Percentiles rank a stretch among this genome's conserved stretches.
These are phyloP conservation scores for Prolemur simus DNA, from an alignment of 2,113 vertebrate species.

Conservation along the genomic window DNA sequence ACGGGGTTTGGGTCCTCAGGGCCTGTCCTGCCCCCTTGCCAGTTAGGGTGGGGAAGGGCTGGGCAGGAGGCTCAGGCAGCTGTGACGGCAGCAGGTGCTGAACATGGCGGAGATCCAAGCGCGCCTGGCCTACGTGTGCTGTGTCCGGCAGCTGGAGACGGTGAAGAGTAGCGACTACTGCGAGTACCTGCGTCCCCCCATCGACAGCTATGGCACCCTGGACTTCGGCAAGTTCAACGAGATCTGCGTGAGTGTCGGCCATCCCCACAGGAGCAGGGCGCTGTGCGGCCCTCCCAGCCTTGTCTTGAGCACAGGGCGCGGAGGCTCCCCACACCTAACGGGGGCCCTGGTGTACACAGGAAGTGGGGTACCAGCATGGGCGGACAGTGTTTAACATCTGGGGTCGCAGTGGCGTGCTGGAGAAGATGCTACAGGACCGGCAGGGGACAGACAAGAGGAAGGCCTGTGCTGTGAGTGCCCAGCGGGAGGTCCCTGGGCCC, in stretches of 20 bases:
- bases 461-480: conserved; percentile 86
- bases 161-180: conserved; percentile 94
- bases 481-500: no score
- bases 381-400: conserved; percentile 94
- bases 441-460: conserved; percentile 91
- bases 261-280: no score
- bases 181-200: conserved; percentile 94
- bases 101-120: conserved; percentile 98
- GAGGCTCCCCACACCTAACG: no score
- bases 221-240: conserved; percentile 95
- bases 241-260: conserved; percentile 89
- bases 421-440: conserved; percentile 93
- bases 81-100: conserved; percentile 86
- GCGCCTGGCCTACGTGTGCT: conserved; percentile 95
- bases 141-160: conserved; percentile 93
- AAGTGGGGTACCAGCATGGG: conserved; percentile 95
- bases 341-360: conserved; percentile 81
- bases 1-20: background rate
- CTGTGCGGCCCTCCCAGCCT: background rate
- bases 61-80: background rate
- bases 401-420: conserved; percentile 91
- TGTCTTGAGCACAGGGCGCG: no score
- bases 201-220: conserved; percentile 92
- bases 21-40: background rate
- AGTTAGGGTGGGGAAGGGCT: background rate